Conservation (phyloP, 2,797 vertebrate genomes). For the Nannoperca obscura region DNA sequence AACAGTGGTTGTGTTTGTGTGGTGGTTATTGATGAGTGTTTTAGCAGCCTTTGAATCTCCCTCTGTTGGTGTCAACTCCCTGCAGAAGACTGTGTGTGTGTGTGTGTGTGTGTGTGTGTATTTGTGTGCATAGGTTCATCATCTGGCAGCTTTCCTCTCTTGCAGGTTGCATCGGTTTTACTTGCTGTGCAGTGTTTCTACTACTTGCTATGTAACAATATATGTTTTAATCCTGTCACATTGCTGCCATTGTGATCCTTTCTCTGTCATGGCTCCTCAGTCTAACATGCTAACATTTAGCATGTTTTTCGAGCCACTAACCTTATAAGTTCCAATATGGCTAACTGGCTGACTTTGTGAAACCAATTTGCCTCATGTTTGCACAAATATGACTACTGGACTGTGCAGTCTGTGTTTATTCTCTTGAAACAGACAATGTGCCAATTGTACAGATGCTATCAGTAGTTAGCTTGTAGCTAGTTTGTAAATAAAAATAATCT, state of each 20-base stretch:
- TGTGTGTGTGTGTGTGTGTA: conserved; percentile 11
- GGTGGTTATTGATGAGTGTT: conserved; percentile 50
- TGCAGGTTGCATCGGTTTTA: background rate
- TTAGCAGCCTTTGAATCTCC: conserved; percentile 33
- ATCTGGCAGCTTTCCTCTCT: conserved; percentile 1
- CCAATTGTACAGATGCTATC: background rate
- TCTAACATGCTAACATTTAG: background rate
- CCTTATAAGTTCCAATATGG: background rate
- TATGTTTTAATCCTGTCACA: background rate
- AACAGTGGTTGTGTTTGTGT: conserved; percentile 38
- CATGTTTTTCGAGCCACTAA: background rate
- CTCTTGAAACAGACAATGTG: too few relatives aligned
- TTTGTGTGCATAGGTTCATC: too few relatives aligned
- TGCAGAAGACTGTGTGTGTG: background rate
- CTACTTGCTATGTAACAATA: background rate
- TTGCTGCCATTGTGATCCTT: background rate
- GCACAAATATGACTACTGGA: background rate
- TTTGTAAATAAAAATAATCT: background rate
- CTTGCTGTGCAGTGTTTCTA: background rate
- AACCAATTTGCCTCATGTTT: too few relatives aligned
- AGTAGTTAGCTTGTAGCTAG: background rate
- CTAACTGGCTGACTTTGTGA: background rate
- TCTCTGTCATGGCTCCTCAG: background rate
- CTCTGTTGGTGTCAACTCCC: conserved; percentile 34
- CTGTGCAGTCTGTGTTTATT: background rate